A percentile compares a stretch with the other conserved stretches of the same genome.
Conservation (phyloP, 2,888 invertebrate genomes). For the Calephelis perditalis region DNA sequence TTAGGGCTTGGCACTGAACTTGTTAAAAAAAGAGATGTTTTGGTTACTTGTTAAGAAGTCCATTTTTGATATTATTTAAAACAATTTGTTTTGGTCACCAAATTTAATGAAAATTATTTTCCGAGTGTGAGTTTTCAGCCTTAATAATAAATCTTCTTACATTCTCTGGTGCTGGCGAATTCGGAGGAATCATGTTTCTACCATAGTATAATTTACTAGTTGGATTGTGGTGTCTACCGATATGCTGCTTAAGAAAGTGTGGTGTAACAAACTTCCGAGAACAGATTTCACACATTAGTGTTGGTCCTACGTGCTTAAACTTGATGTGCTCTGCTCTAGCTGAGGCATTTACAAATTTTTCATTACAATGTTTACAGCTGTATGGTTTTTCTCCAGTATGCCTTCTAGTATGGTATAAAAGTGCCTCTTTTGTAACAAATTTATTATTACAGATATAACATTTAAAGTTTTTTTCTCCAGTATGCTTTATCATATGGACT, state of each 20-base stretch:
- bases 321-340: conserved; percentile 66
- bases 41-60: no score
- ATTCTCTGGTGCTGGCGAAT: conserved; percentile 50
- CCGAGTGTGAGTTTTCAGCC: conserved; percentile 18
- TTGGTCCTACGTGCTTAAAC: conserved; percentile 61
- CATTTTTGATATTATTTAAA: conserved; percentile 54
- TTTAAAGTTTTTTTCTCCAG: conserved; percentile 60
- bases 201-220: conserved; percentile 55
- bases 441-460: conserved; percentile 53
- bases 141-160: conserved; percentile 36
- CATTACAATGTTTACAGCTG: conserved; percentile 53
- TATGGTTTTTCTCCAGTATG: conserved; percentile 70
- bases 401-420: conserved; percentile 60
- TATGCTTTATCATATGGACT: conserved; percentile 62
- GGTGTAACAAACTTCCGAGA: conserved; percentile 60
- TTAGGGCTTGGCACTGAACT: no score
- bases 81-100: conserved; percentile 25
- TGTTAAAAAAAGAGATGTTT: no score
- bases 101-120: not conserved
- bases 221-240: conserved; percentile 58
- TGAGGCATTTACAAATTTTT: conserved; percentile 65
- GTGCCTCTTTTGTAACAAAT: conserved; percentile 65
- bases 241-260: conserved; percentile 57
- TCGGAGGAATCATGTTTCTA: conserved; percentile 45
- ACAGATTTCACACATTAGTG: conserved; percentile 58